Base-by-base conservation (phyloP, 1,140 invertebrate genomes). In the Drosophila parvula region DNA sequence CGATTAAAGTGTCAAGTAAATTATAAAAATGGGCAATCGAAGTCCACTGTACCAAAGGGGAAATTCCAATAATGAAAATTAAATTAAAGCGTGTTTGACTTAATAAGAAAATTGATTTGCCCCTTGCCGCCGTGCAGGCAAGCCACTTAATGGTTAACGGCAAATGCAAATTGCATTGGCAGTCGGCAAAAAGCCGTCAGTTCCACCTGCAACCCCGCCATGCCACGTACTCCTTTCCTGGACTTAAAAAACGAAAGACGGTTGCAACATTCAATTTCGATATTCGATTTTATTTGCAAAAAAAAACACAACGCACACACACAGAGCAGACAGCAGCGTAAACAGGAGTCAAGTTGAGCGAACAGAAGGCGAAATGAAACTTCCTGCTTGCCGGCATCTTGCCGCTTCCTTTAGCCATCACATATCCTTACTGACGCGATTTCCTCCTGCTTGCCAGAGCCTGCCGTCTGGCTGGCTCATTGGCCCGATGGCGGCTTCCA, bases 91-190 rank as follows among this genome's bases (percentile, higher is more conserved):
- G 48, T 73, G 67, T 83, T 83, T 83, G 79, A 48, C 47, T 86
- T 78, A 86, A 83, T 83, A 82, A 83, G 79, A 83, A 88, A 86
- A 86, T 89, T 83, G 79, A 88, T 80, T 89, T 86, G 70, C 58
- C 32, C 16, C 48, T 38, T 76, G 71, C 58, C 43, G 48, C 38
- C 36, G 11, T 10, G 12, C 44, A n/a, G 38, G 27, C 43, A 38
- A 61, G 50, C 44, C 62, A 74, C 62, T 71, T 65, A 61, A 69
- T 59, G 61, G 62, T 77, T 78, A 78, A 78, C 75, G 65, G 65
- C 44, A 58, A 78, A 71, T 63, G 75, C 50, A 78, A 78, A 63
- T 71, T 78, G 75, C 75, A 78, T 78, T 76, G 73, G 32, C 55
- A 76, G 48, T 41, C 50, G 58, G 56, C 56, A 44, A 48, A 70